phyloP scores from a whole-genome alignment of 1,140 invertebrate genomes.

The Drosophila biarmipes region DNA sequence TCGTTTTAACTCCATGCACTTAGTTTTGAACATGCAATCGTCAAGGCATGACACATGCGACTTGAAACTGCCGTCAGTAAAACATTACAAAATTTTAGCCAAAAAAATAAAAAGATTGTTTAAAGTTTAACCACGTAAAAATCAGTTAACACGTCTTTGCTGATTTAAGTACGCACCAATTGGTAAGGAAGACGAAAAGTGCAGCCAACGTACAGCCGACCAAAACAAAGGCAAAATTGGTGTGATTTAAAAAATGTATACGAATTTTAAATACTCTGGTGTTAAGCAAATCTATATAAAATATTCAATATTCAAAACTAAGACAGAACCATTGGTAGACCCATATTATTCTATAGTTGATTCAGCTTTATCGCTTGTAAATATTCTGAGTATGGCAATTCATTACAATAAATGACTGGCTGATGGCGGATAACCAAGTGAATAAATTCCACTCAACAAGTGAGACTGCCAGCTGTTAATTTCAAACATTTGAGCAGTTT shows the following conservation, averaged over 20 bases:
- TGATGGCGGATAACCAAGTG: not conserved
- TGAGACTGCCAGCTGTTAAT: not conserved
- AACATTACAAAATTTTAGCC: slow-evolving; percentile 50
- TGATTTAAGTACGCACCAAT: slow-evolving; percentile 61
- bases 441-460: not conserved
- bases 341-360: not conserved
- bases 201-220: slow-evolving; percentile 12
- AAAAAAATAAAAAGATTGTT: slow-evolving; percentile 14
- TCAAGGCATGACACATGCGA: slow-evolving; percentile 36
- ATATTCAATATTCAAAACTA: not conserved
- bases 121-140: slow-evolving; percentile 20
- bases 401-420: not conserved
- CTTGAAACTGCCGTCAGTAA: slow-evolving; percentile 30
- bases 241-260: not conserved
- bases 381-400: no score
- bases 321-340: not conserved
- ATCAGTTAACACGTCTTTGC: slow-evolving; percentile 60
- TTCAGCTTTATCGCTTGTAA: not conserved
- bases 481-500: not conserved
- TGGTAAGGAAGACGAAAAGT: slow-evolving; percentile 64
- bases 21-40: slow-evolving; percentile 20
- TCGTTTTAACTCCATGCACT: slow-evolving; percentile 7
- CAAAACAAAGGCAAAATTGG: slow-evolving; percentile 2
- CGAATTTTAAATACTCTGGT: not conserved
- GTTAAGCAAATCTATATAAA: not conserved